These are phyloP conservation scores for Orchesellides sinensis DNA, from an alignment of 2,888 invertebrate genomes.

Conservation along the genomic window DNA sequence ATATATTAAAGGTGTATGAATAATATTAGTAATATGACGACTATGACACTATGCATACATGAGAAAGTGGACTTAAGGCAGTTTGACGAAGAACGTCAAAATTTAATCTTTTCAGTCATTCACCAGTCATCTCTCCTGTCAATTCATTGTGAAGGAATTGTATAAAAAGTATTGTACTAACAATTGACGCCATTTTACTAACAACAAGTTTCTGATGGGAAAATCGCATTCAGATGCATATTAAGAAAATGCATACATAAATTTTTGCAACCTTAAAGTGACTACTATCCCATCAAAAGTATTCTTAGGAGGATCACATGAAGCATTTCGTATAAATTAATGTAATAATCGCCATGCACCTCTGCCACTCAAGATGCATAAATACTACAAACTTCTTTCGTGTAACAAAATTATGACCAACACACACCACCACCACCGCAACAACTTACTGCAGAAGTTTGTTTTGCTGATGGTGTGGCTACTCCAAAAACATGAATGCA, in stretches of 20 bases:
- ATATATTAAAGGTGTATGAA: neutral
- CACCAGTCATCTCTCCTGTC: slow-evolving; percentile 31
- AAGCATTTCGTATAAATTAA: no score
- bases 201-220: slow-evolving; percentile 5
- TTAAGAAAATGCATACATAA: neutral
- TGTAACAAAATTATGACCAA: neutral
- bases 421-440: neutral
- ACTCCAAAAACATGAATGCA: slow-evolving; percentile 6
- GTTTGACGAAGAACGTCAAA: slow-evolving; percentile 18
- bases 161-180: slow-evolving; percentile 15
- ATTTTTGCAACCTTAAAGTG: neutral
- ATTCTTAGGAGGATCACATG: no score
- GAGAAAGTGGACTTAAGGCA: slow-evolving; percentile 45
- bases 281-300: no score
- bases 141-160: slow-evolving; percentile 4
- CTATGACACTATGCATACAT: no score
- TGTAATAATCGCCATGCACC: no score
- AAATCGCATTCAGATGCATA: neutral
- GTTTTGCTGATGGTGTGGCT: slow-evolving; percentile 13
- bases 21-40: no score
- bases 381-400: neutral
- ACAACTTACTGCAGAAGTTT: no score
- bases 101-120: neutral
- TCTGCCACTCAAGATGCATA: neutral
- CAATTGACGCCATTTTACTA: slow-evolving; percentile 50